Conservation (phyloP, 1,140 invertebrate species). For the Atta colombica region DNA sequence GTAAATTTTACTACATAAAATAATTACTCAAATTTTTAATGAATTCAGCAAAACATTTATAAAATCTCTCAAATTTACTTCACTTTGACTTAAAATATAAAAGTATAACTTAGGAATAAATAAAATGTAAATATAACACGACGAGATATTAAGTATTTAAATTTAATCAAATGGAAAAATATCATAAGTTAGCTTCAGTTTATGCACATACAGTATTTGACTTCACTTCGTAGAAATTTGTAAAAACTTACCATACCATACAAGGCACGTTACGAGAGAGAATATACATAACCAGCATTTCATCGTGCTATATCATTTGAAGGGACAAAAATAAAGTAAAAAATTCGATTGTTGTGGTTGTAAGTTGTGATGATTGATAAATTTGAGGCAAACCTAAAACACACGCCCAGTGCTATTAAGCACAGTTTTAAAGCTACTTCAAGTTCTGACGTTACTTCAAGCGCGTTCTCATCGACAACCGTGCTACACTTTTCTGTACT, state of each 20-base stretch:
- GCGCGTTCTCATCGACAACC: not conserved
- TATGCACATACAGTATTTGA: not conserved
- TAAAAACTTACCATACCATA: constrained; percentile 53
- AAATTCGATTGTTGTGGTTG: not conserved
- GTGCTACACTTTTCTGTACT: no score
- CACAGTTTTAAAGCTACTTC: not conserved
- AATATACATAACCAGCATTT: constrained; percentile 9
- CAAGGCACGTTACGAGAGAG: constrained; percentile 13
- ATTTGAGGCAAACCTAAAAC: constrained; percentile 28
- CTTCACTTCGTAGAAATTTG: not conserved
- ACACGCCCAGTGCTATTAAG: constrained; percentile 43
- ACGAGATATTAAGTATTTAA: not conserved
- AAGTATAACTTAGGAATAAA: not conserved
- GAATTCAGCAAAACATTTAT: not conserved
- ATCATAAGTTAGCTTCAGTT: not conserved
- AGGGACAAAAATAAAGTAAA: not conserved
- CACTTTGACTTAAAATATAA: not conserved
- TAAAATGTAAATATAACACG: not conserved
- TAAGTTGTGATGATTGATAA: not conserved
- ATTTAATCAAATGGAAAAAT: no score
- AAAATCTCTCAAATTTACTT: not conserved
- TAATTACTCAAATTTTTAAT: not conserved
- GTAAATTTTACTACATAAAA: not conserved
- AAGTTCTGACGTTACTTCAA: not conserved
- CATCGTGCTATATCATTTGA: constrained; percentile 57